A percentile compares a stretch with the other conserved stretches of the same genome.
phyloP scores from a whole-genome alignment of 2,797 vertebrate species.

The Gephyroberyx darwinii region DNA sequence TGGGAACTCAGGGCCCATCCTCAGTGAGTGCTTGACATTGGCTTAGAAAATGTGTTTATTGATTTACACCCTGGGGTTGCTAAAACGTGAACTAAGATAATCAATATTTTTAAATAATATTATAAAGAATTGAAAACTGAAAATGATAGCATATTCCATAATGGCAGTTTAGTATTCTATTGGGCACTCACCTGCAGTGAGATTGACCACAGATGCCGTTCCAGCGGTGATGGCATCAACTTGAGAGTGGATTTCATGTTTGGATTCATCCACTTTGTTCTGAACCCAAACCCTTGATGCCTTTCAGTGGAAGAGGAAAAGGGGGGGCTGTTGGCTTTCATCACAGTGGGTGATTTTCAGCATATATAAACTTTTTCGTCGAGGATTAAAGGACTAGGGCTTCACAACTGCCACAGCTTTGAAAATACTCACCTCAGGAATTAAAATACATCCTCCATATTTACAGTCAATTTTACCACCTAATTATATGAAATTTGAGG shows the following conservation, averaged over 20 bases:
- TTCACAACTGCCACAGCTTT: constrained; percentile 54
- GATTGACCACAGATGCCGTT: constrained; percentile 99
- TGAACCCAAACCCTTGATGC: constrained; percentile 98
- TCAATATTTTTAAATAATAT: constrained; percentile 9
- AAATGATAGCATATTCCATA: constrained; percentile 13
- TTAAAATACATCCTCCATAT: constrained; percentile 50
- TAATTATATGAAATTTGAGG: constrained; percentile 52
- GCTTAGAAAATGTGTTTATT: constrained; percentile 32
- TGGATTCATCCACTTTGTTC: constrained; percentile 99
- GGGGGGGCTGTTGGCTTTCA: constrained; percentile 62
- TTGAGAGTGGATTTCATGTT: constrained; percentile 99
- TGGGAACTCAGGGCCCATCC: constrained; percentile 6
- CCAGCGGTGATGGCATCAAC: constrained; percentile 98
- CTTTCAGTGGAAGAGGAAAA: constrained; percentile 78
- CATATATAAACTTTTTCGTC: constrained; percentile 56
- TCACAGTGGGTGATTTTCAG: constrained; percentile 66
- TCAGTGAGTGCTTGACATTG: constrained; percentile 20
- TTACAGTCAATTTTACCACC: constrained; percentile 34
- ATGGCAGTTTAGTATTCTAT: constrained; percentile 31
- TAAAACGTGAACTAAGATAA: constrained; percentile 3
- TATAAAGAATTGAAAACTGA: constrained; percentile 13
- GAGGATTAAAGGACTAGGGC: constrained; percentile 63
- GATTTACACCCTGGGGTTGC: constrained; percentile 19
- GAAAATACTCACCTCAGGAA: constrained; percentile 44
- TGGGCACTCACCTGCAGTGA: constrained; percentile 91